A percentile compares a stretch with the other conserved stretches of the same genome.
These are phyloP conservation scores for Myotis yumanensis DNA, from an alignment of 2,113 vertebrate genomes.

Conservation along the genomic window DNA sequence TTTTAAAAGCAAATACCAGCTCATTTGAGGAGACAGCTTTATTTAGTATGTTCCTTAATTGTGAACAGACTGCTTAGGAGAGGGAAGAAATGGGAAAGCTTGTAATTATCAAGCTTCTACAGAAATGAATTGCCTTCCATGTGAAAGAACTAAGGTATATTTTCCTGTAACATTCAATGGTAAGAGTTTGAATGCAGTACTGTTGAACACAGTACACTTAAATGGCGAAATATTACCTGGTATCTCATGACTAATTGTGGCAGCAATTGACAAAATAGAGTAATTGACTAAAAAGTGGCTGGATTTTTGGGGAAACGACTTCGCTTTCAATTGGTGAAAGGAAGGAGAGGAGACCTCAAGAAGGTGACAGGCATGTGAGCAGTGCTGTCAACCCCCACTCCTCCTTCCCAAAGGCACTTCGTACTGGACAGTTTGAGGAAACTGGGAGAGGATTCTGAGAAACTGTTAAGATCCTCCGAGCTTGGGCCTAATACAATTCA, in stretches of 20 bases:
- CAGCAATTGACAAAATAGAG: background rate
- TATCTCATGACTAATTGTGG: background rate
- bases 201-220: background rate
- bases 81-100: background rate
- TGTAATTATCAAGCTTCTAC: constrained; percentile 32
- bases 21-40: background rate
- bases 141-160: background rate
- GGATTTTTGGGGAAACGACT: background rate
- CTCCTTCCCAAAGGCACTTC: background rate
- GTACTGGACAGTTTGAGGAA: background rate
- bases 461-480: background rate
- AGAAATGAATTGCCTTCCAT: background rate
- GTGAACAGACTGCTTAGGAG: constrained; percentile 19
- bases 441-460: background rate
- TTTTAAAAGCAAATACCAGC: constrained; percentile 43
- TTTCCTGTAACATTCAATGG: background rate
- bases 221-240: background rate
- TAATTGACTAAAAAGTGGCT: background rate
- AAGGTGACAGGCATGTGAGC: background rate
- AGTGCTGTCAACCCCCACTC: background rate
- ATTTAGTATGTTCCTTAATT: background rate
- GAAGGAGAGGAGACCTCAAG: background rate
- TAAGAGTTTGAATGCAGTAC: background rate
- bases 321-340: background rate
- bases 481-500: background rate